A percentile compares a stretch with the other conserved stretches of the same genome.
phyloP scores from a whole-genome alignment of 2,113 vertebrate genomes.

The Empidonax traillii region DNA sequence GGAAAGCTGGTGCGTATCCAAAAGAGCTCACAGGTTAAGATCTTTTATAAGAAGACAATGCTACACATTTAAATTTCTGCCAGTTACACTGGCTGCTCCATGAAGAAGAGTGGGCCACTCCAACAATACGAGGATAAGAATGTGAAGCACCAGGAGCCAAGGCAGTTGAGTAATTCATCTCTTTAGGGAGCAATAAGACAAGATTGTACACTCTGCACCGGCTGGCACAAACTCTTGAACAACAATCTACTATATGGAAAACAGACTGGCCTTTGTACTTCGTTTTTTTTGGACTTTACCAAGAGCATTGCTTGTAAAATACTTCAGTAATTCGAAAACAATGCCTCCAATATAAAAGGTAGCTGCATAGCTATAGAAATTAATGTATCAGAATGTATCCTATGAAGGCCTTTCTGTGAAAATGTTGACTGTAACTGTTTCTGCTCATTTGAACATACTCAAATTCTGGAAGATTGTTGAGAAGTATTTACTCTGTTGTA shows the following conservation, averaged over 20 bases:
- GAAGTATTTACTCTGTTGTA: neutral
- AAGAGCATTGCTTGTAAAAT: slow-evolving; percentile 43
- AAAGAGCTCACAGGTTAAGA: neutral
- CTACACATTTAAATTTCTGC: neutral
- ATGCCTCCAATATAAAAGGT: slow-evolving; percentile 18
- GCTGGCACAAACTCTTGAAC: slow-evolving; percentile 72
- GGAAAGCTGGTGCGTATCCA: neutral
- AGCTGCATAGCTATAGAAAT: neutral
- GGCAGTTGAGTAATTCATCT: slow-evolving; percentile 61
- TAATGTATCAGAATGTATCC: neutral
- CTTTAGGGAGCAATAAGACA: slow-evolving; percentile 68
- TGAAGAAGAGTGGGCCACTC: slow-evolving; percentile 21
- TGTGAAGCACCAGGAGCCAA: slow-evolving; percentile 43
- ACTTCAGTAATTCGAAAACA: slow-evolving; percentile 58
- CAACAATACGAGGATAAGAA: slow-evolving; percentile 48
- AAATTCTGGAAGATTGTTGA: neutral
- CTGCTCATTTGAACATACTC: neutral
- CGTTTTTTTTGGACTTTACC: slow-evolving; percentile 34
- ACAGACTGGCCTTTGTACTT: slow-evolving; percentile 72
- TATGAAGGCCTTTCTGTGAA: neutral
- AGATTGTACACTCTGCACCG: slow-evolving; percentile 65
- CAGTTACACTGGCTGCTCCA: neutral
- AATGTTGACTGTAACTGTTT: neutral
- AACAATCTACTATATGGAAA: slow-evolving; percentile 70
- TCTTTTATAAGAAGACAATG: neutral